Conservation (phyloP, 2,888 invertebrate genomes). For the Drosophila maculinotata region DNA sequence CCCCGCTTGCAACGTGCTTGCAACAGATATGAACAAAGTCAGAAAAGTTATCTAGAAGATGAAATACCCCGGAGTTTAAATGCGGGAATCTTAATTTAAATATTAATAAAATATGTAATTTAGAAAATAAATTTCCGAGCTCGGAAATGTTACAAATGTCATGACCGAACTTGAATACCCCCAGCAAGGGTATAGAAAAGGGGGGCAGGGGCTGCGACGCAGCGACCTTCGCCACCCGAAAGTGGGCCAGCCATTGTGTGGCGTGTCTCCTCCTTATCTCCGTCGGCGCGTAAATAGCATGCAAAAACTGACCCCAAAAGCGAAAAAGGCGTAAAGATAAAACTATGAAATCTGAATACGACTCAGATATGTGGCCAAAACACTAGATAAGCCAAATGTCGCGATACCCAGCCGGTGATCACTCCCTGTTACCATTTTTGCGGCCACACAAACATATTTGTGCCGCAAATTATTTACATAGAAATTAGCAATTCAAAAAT, state of each 20-base stretch:
- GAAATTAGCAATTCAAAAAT: slow-evolving; percentile 71
- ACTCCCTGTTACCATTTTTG: neutral
- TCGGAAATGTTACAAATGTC: too few relatives aligned
- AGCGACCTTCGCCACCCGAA: slow-evolving; percentile 31
- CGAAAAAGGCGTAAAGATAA: slow-evolving; percentile 47
- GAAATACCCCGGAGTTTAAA: neutral
- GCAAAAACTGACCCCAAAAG: slow-evolving; percentile 62
- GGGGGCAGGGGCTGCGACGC: neutral
- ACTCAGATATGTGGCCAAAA: slow-evolving; percentile 31
- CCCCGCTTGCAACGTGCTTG: neutral
- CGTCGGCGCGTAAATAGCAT: slow-evolving; percentile 42
- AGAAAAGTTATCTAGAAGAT: neutral
- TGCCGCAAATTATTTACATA: slow-evolving; percentile 69
- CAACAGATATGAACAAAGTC: neutral
- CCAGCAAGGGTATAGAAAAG: neutral
- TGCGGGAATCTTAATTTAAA: neutral
- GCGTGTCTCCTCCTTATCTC: slow-evolving; percentile 47
- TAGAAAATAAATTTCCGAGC: too few relatives aligned
- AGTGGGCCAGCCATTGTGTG: slow-evolving; percentile 35
- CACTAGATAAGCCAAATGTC: slow-evolving; percentile 64
- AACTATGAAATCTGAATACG: slow-evolving; percentile 27
- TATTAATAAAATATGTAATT: neutral
- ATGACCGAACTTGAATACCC: too few relatives aligned
- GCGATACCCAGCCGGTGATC: slow-evolving; percentile 17
- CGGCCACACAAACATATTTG: slow-evolving; percentile 26